phyloP scores from a whole-genome alignment of 2,797 vertebrate genomes.

The Graptemys geographica region DNA sequence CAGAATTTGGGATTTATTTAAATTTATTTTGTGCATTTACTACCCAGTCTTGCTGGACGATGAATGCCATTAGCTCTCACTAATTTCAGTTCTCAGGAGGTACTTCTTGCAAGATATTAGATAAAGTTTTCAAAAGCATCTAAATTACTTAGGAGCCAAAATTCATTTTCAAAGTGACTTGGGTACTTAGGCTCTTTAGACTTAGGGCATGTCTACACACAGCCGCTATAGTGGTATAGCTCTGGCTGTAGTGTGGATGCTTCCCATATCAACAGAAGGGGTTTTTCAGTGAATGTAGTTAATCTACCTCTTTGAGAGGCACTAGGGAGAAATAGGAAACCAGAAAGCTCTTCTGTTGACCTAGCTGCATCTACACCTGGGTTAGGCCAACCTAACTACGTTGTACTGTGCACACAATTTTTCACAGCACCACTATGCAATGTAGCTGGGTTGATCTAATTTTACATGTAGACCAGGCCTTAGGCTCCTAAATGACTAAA shows the following conservation, averaged over 20 bases:
- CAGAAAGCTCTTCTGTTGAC: not conserved
- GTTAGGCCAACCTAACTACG: not conserved
- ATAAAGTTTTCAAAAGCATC: not conserved
- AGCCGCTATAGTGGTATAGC: not conserved
- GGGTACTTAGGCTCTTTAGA: not conserved
- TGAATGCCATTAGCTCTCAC: constrained; percentile 50
- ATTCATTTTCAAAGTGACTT: constrained; percentile 40
- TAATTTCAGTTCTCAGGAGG: not conserved
- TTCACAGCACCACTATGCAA: not conserved
- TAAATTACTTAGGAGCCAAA: constrained; percentile 43
- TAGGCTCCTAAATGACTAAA: not conserved
- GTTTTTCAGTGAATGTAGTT: not conserved
- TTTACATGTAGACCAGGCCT: not conserved
- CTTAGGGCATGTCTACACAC: not conserved
- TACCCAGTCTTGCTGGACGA: constrained; percentile 27
- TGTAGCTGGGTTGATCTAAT: not conserved
- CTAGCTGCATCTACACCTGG: not conserved
- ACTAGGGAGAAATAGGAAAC: no score
- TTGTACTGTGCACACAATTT: not conserved
- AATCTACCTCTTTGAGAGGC: not conserved
- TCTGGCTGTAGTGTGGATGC: no score
- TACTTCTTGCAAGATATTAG: constrained; percentile 36
- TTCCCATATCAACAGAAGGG: no score
- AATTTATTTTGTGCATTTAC: constrained; percentile 37
- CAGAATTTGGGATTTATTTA: not conserved